Evolutionary conservation across 1,140 invertebrate genomes (phyloP).

Genomic region (Sesamia nonagrioides): DNA sequence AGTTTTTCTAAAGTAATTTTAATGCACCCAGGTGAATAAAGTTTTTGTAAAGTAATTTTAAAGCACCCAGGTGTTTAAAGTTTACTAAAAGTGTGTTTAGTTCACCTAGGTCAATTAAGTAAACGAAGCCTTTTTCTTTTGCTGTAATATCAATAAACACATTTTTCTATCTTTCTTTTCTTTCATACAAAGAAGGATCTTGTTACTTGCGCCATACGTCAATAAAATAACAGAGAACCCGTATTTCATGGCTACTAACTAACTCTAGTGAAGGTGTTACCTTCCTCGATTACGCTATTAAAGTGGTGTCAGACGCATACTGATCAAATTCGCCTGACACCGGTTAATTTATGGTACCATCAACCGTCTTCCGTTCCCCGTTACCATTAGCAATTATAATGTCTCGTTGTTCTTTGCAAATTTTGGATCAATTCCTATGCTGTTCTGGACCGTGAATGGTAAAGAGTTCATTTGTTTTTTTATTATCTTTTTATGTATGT

Average conservation of each 20-base stretch:
- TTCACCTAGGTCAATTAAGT: too few species aligned
- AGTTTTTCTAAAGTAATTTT: too few species aligned
- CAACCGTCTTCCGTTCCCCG: constrained; percentile 46
- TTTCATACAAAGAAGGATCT: neutral
- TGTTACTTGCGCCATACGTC: constrained; percentile 18
- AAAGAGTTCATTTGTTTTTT: constrained; percentile 6
- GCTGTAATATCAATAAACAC: too few species aligned
- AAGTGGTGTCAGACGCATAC: constrained; percentile 23
- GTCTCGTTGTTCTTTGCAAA: constrained; percentile 30
- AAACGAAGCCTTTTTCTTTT: too few species aligned
- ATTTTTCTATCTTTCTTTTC: too few species aligned
- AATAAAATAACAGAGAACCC: constrained; percentile 20
- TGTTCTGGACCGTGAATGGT: neutral
- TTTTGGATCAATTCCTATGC: constrained; percentile 34
- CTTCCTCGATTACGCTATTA: constrained; percentile 42
- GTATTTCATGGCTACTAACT: constrained; percentile 13
- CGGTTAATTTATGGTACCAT: constrained; percentile 48
- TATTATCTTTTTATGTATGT: constrained; percentile 21
- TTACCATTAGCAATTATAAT: constrained; percentile 50
- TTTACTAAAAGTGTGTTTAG: too few species aligned
- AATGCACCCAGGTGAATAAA: too few species aligned
- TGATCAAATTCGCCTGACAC: constrained; percentile 28
- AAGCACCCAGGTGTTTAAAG: too few species aligned
- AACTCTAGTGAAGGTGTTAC: constrained; percentile 32
- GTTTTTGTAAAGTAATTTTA: too few species aligned